Base-by-base conservation (phyloP, 1,140 invertebrate species). In the Drosophila kanapiae region DNA sequence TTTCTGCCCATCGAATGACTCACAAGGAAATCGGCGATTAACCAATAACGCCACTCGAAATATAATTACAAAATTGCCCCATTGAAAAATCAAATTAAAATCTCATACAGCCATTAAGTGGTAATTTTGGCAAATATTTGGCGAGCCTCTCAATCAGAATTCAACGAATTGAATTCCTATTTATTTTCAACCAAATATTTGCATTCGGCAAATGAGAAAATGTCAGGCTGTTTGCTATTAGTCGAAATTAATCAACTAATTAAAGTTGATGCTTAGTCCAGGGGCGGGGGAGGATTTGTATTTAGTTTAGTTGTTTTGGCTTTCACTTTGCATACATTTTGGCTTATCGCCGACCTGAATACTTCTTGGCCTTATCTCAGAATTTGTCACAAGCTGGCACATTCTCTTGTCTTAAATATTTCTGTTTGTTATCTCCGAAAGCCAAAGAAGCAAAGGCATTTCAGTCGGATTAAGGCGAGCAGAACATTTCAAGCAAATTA, bases 1-100 rank as follows among this genome's bases (percentile, higher is more conserved):
- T 88, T 67, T 42, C 74, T 88, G 84, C 72, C 84, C 75, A 78
- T 31, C 35, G 23, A 4, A 51, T 71, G 68, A 71, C 29, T 71
- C 69, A 71, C 49, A 14, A 51, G 27, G 56, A 60, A 51, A 64
- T 38, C 71, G 45, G 23, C 58, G 72, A 48, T 56, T 64, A 75
- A 75, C 58, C 57, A 27, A 56, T 38, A 33, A 51, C 27, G 49
- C 42, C 16, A 8, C 6, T 33, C 23, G 7, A 43, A 53, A 65
- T 45, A 38, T 37, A 38, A 37, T 68, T 51, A 31, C 35, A 38
- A 57, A 38, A 45, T 23, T 45, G n/a, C 9, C 42, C 18, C 14
- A 13, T 27, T 6, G 23, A 48, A 4, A 7, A 35, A 49, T 38
- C 48, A 47, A 27, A 40, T 45, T 1, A 37, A 58, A 43, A 68